These are phyloP conservation scores for Allolobophora icterica DNA, from an alignment of 2,888 invertebrate genomes.

Conservation along the genomic window DNA sequence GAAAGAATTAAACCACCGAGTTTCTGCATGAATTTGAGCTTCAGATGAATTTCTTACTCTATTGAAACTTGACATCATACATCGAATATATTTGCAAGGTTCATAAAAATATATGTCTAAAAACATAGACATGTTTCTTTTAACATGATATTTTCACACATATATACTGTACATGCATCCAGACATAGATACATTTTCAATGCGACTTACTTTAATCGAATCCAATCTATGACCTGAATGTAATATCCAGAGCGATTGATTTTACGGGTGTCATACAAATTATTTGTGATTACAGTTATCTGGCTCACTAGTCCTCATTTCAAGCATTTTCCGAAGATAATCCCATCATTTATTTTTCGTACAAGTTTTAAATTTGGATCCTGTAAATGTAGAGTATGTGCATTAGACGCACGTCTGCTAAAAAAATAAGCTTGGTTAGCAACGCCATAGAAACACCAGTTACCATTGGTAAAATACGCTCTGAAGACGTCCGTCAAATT, in stretches of 20 bases:
- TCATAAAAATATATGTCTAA: neutral
- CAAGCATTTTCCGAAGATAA: neutral
- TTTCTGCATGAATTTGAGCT: neutral
- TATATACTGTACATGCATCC: neutral
- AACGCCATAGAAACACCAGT: constrained; percentile 3
- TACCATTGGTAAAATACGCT: neutral
- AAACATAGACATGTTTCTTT: neutral
- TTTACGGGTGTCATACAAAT: neutral
- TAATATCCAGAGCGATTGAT: neutral
- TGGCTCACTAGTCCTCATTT: neutral
- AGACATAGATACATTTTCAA: too few relatives aligned
- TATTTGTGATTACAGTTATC: neutral
- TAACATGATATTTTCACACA: too few relatives aligned
- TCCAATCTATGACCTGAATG: neutral
- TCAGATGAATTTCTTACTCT: neutral
- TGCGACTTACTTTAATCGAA: too few relatives aligned
- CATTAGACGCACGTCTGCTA: neutral
- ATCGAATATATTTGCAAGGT: neutral
- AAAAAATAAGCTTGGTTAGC: neutral
- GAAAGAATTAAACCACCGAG: too few relatives aligned
- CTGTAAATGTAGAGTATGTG: neutral
- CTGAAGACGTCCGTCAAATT: neutral
- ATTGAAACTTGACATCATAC: neutral
- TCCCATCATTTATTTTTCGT: neutral
- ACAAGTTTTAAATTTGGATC: neutral